These are phyloP conservation scores for Siniperca undulata DNA, from an alignment of 2,797 vertebrate species.

Conservation along the genomic window DNA sequence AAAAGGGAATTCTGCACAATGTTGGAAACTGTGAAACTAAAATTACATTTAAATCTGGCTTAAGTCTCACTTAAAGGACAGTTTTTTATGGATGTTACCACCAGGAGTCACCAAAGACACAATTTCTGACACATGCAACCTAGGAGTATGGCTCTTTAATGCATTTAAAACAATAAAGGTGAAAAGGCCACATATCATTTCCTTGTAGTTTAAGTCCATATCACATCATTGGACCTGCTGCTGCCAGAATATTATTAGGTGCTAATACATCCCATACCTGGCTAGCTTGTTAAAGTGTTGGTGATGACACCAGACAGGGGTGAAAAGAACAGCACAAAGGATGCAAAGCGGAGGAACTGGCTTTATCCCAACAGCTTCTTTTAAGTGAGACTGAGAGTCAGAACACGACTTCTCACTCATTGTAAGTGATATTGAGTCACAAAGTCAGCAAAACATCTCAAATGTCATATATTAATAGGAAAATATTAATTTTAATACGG, in stretches of 20 bases:
- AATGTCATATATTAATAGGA: neutral
- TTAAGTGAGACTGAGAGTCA: neutral
- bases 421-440: neutral
- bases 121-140: neutral
- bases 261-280: neutral
- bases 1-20: neutral
- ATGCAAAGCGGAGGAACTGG: neutral
- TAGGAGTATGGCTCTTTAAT: neutral
- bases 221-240: neutral
- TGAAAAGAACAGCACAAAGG: neutral
- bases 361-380: slow-evolving; percentile 1
- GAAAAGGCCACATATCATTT: neutral
- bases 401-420: neutral
- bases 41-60: neutral
- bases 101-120: slow-evolving; percentile 2
- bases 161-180: neutral
- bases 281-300: neutral
- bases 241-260: neutral
- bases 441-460: slow-evolving; percentile 20
- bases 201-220: neutral
- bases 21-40: neutral
- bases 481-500: neutral
- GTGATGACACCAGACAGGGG: neutral
- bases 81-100: neutral
- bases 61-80: neutral